These are phyloP conservation scores for Chionomys nivalis DNA, from an alignment of 2,113 vertebrate species.

Conservation along the genomic window DNA sequence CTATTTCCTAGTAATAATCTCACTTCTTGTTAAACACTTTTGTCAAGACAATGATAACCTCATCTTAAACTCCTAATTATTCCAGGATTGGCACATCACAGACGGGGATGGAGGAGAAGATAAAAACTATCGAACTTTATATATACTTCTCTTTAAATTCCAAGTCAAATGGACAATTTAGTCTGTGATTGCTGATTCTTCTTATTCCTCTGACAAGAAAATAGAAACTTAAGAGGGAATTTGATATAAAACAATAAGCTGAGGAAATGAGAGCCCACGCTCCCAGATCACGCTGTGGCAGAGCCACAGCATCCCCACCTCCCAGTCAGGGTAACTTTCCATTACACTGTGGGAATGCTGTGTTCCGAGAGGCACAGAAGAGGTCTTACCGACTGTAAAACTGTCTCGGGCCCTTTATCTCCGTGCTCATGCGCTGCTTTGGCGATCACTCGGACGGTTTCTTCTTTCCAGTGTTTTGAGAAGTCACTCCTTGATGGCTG, in stretches of 20 bases:
- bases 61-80: not conserved
- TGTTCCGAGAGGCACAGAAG: slow-evolving; percentile 60
- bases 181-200: not conserved
- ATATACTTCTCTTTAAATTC: not conserved
- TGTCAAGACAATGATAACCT: not conserved
- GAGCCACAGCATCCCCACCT: not conserved
- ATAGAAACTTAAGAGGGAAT: not conserved
- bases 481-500: slow-evolving; percentile 94
- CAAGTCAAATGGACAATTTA: slow-evolving; percentile 1
- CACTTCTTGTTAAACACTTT: slow-evolving; percentile 1
- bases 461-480: slow-evolving; percentile 95
- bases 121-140: not conserved
- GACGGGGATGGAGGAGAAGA: not conserved
- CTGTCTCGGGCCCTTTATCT: slow-evolving; percentile 92
- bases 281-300: not conserved
- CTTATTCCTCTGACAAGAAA: slow-evolving; percentile 18
- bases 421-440: slow-evolving; percentile 92
- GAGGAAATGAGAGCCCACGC: not conserved
- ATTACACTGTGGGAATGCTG: not conserved
- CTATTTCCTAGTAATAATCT: not conserved
- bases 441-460: slow-evolving; percentile 93
- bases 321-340: not conserved
- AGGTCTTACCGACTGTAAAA: slow-evolving; percentile 92
- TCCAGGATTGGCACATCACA: not conserved
- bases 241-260: not conserved